Evolutionary conservation across 1,140 invertebrate species (phyloP), one percentile per base, ranked within the genome.

Genomic region (Tetraneura akinire): DNA sequence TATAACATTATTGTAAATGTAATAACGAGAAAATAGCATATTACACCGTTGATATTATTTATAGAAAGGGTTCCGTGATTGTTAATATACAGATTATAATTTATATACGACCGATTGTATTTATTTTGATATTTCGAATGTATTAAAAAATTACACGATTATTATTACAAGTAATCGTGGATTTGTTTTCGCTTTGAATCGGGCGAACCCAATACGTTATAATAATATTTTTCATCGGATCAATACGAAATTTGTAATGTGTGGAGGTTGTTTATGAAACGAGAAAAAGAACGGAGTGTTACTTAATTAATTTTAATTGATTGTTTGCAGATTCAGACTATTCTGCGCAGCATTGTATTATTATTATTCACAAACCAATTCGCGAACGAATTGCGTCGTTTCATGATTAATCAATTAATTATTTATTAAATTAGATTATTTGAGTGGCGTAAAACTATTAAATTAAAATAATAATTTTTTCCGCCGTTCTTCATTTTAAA

Each of bases 271-370:
- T 68, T 68, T 45, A 45, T 23, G 11, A 45, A 68, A 68, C 37
- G 37, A 68, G 64, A 68, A 68, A 45, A 68, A 11, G 62, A 64
- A 64, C n/a, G 62, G 32, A 37, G 32, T n/a, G 64, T 37, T 23
- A 45, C 11, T 68, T 23, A 37, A 68, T 68, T 68, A 45, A 45
- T 68, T 68, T 68, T 68, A 68, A 68, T 68, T 45, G 64, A 68
- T 68, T 45, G 62, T 62, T 62, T 62, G 16, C 60, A 62, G 26
- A 62, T 16, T 62, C 26, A 26, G 60, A 32, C 32, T 37, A 37
- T n/a, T n/a, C 32, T 37, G 8, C 32, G 32, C 3, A 4, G 8
- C 32, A 37, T 37, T 37, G 3, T 14, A 23, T 60, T 60, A 23
- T 57, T 60, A 26, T 60, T 26, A 29, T 60, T 60, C 57, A 23